These are phyloP conservation scores for Ophion ellenae DNA, from an alignment of 2,888 invertebrate species.

Conservation along the genomic window DNA sequence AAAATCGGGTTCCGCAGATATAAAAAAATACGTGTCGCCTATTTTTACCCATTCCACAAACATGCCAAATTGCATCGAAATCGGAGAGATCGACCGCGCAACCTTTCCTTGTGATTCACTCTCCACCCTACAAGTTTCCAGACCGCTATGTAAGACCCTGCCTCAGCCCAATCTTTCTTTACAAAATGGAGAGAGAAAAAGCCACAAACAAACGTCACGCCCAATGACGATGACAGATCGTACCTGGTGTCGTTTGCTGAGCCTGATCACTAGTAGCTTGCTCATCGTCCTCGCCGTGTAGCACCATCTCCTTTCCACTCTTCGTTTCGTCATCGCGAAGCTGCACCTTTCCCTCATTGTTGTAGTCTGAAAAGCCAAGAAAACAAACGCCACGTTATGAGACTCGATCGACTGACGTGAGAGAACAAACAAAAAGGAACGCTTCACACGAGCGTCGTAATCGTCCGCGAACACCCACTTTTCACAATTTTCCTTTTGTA, in stretches of 20 bases:
- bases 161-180: background rate
- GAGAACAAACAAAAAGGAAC: background rate
- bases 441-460: background rate
- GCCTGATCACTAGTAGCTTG: constrained; percentile 77
- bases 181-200: background rate
- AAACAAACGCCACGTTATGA: background rate
- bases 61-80: too few species aligned
- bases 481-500: constrained; percentile 52
- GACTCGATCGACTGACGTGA: background rate
- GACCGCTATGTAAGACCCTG: too few species aligned
- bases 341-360: constrained; percentile 41
- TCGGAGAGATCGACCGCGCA: too few species aligned
- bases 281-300: constrained; percentile 68
- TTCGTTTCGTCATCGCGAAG: constrained; percentile 44
- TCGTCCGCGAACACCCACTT: constrained; percentile 14
- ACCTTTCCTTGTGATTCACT: too few species aligned
- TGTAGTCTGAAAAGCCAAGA: constrained; percentile 44
- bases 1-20: too few species aligned
- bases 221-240: constrained; percentile 8
- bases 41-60: too few species aligned
- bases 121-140: too few species aligned
- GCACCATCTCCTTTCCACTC: constrained; percentile 50
- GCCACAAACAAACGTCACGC: background rate
- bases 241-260: constrained; percentile 79
- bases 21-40: too few species aligned